Conservation (phyloP, 2,888 invertebrate species). For the Oscheius sp. region DNA sequence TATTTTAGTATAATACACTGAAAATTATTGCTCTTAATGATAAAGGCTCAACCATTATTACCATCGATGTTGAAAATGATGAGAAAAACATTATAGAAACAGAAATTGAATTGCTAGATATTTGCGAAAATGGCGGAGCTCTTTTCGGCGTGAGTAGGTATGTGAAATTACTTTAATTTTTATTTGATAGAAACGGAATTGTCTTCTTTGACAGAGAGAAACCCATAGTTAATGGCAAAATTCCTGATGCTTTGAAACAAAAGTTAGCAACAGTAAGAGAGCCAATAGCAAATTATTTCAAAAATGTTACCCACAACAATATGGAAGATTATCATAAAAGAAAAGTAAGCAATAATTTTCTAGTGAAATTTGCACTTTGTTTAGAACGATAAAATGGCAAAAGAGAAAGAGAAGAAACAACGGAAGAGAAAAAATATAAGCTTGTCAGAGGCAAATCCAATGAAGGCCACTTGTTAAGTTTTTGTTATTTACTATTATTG, state of each 20-base stretch:
- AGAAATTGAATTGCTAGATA: neutral
- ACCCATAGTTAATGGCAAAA: neutral
- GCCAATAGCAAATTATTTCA: conserved; percentile 39
- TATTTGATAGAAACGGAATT: neutral
- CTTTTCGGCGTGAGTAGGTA: neutral
- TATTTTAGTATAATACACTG: too few species aligned
- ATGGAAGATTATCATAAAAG: conserved; percentile 49
- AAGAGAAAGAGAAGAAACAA: conserved; percentile 37
- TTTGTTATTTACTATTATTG: too few species aligned
- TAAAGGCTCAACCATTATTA: too few species aligned
- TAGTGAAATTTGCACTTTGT: neutral
- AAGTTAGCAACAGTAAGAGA: conserved; percentile 31
- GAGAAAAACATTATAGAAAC: too few species aligned
- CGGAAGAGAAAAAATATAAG: conserved; percentile 27
- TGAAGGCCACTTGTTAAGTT: too few species aligned
- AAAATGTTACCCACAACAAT: conserved; percentile 48
- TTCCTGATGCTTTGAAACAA: neutral
- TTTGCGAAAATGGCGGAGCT: neutral
- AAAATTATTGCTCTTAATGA: too few species aligned
- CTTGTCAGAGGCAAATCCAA: too few species aligned
- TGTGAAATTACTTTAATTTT: neutral
- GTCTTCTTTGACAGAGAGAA: neutral
- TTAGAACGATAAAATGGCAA: conserved; percentile 42
- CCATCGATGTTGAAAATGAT: too few species aligned
- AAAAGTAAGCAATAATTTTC: conserved; percentile 31